Evolutionary conservation across 2,797 vertebrate species (phyloP), one percentile per base, ranked within the genome.

Genomic region (Cirrhinus molitorella): DNA sequence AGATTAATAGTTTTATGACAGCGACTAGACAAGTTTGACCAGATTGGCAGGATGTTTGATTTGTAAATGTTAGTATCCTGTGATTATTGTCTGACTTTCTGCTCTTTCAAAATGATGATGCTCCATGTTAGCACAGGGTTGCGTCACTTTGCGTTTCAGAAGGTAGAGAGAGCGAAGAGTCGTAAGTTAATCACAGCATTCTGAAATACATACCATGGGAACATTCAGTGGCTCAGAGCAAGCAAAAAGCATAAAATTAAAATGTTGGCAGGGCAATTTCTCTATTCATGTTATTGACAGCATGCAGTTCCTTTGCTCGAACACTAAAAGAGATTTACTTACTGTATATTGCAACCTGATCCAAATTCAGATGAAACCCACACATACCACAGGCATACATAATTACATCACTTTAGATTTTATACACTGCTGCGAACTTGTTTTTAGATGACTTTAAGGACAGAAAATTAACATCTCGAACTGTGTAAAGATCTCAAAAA

Each of bases 181-280:
- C 6, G 13, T 17, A 40, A 65, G 68, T 81, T 81, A 72, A 81
- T 73, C 10, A 40, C 70, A 63, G 57, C 28, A 8, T 73, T 63
- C 21, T 1, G 28, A 23, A 63, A 63, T 73, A 13, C 12, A 40
- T 59, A 43, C 34, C 23, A 57, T 28, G 2, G 17, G n/a, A 37
- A 73, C 43, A 65, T 61, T 72, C 8, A 34, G 25, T 81, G 5
- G 57, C 55, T 81, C 68, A 51, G 55, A 51, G 43, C 13, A 55
- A 61, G 28, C 28, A 34, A 37, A 63, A 61, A 51, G 43, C 80
- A 73, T 14, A 5, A 40, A 49, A 81, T 72, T 37, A 8, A 61
- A 81, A 81, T 63, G 40, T 49, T 81, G 66, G 66, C 51, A 57
- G 40, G 55, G 53, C 67, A 72, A 10, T 14, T 63, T 51, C 16